Evolutionary conservation across 92 coral and sea anemone species (phyloP).

Genomic region (Meandrina meandrites): DNA sequence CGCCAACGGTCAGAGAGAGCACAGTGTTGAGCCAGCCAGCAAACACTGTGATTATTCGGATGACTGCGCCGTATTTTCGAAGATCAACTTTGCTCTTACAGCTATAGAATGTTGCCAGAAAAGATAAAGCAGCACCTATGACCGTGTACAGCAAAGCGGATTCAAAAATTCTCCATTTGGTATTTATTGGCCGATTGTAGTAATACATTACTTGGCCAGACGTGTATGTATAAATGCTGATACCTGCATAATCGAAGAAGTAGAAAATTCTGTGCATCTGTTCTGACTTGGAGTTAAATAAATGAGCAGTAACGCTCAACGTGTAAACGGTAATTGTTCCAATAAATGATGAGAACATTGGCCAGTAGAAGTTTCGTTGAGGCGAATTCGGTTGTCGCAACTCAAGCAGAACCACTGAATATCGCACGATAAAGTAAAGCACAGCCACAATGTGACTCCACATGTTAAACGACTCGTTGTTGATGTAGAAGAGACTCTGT

Average conservation of each 20-base stretch:
- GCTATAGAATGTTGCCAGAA: slow-evolving; percentile 27
- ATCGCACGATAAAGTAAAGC: slow-evolving; percentile 64
- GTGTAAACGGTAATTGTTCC: slow-evolving; percentile 71
- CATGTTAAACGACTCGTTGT: slow-evolving; percentile 87
- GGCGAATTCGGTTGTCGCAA: slow-evolving; percentile 13
- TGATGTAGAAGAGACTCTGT: slow-evolving; percentile 57
- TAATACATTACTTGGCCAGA: slow-evolving; percentile 77
- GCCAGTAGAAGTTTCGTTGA: slow-evolving; percentile 59
- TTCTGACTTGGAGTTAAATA: slow-evolving; percentile 80
- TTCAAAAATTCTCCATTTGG: slow-evolving; percentile 39
- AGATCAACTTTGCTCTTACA: slow-evolving; percentile 40
- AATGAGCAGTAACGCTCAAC: slow-evolving; percentile 89
- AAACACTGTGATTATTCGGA: slow-evolving; percentile 41
- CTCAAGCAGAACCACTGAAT: slow-evolving; percentile 48
- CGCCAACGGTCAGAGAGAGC: slow-evolving; percentile 47
- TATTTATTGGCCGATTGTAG: slow-evolving; percentile 68
- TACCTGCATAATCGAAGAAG: slow-evolving; percentile 93
- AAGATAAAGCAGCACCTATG: slow-evolving; percentile 19
- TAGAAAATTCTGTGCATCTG: slow-evolving; percentile 78
- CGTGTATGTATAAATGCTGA: slow-evolving; percentile 71
- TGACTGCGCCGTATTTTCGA: slow-evolving; percentile 29
- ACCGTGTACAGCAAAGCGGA: slow-evolving; percentile 19
- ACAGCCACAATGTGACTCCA: slow-evolving; percentile 88
- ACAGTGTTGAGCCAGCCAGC: slow-evolving; percentile 49
- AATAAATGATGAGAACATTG: slow-evolving; percentile 78